Base-by-base conservation (phyloP, 2,797 vertebrate genomes). In the Buphagus erythrorhynchus region DNA sequence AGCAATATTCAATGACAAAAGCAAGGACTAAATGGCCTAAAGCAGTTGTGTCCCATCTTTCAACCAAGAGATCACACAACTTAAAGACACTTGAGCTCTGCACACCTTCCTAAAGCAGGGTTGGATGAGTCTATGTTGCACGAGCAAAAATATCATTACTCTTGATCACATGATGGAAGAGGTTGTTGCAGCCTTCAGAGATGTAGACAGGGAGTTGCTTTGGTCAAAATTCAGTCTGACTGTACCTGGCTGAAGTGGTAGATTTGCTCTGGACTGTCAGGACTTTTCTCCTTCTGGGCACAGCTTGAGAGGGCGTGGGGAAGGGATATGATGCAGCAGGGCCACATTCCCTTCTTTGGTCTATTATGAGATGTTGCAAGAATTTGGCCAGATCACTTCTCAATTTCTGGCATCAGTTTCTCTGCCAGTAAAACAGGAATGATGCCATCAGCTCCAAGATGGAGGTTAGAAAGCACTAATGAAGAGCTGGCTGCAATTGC, bases 401-500 rank as follows among this genome's bases (percentile, higher is more conserved):
- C 49, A 65, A 10, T 80, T 94, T 93, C 75, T 91, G 72, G 45
- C 68, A 74, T 54, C 14, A 2, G 26, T 88, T 96, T 83, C 65
- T 80, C 35, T n/a, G 31, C 28, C 72, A 88, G 26, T 88, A 72
- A 63, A 92, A 59, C 29, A 88, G 85, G 72, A 97, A 78, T 1
- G 17, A 80, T 90, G 78, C 85, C 85, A 77, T 71, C 75, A 80
- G 38, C 72, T 94, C 78, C 82, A 92, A 89, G 68, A 74, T 61
- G 87, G 81, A 91, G 28, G 65, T 82, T 89, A 77, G 80, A 68
- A 95, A 93, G 45, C 82, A 54, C 35, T 94, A 93, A 95, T 83
- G 90, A 96, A 94, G 90, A 86, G 49, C 82, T 80, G 79, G 31
- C 87, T 94, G 62, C 74, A 83, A 88, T 91, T 94, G 57, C 57